Evolutionary conservation across 2,113 vertebrate species (phyloP).

Genomic region (Theropithecus gelada): DNA sequence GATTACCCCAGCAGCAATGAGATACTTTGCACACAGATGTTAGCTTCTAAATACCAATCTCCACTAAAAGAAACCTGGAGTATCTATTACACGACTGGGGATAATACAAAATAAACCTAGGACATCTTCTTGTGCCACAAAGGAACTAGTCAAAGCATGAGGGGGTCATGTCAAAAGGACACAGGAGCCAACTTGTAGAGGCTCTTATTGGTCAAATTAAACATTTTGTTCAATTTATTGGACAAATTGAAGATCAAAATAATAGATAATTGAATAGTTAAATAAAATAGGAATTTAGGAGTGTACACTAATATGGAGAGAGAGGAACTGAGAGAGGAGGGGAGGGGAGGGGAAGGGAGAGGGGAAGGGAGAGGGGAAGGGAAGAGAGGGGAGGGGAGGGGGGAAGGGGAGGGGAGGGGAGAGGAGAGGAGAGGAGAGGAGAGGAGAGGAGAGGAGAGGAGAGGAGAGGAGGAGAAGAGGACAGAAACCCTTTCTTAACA

Average conservation of each 20-base stretch:
- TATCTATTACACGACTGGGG: background rate
- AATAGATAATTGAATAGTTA: background rate
- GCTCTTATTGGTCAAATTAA: background rate
- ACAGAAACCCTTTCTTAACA: background rate
- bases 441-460: background rate
- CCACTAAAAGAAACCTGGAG: background rate
- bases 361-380: accelerated
- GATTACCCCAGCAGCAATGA: background rate
- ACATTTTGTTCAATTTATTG: no score
- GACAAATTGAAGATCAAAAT: background rate
- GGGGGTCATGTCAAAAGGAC: background rate
- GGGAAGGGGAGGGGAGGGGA: accelerated
- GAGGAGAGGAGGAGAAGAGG: no score
- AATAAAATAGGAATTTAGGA: background rate
- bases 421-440: accelerated
- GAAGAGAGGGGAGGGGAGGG: no score
- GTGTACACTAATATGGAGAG: background rate
- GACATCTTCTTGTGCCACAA: background rate
- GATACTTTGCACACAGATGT: background rate
- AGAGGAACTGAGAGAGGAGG: background rate
- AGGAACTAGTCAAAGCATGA: background rate
- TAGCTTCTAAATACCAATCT: background rate
- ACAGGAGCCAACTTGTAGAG: background rate
- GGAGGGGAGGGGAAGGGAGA: no score
- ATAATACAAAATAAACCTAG: background rate